A percentile compares a stretch with the other conserved stretches of the same genome.
Conservation (phyloP, 2,113 vertebrate species). For the Dicrurus megarhynchus region DNA sequence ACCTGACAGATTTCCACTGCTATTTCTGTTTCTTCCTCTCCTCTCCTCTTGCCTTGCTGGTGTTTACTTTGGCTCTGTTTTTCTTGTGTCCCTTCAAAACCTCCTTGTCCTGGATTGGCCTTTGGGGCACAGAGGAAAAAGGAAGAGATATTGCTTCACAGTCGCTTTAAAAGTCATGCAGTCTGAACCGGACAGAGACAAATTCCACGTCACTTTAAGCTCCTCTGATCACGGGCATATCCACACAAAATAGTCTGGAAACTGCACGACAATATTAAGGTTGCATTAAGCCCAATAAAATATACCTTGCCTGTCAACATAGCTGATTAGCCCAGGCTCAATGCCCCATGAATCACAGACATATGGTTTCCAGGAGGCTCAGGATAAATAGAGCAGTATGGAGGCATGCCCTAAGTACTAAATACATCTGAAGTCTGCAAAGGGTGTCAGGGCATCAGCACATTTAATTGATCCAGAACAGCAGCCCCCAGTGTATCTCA, state of each 20-base stretch:
- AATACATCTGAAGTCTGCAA: neutral
- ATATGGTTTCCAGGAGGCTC: neutral
- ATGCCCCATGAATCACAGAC: neutral
- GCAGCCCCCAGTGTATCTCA: neutral
- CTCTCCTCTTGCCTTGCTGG: neutral
- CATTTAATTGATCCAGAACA: neutral
- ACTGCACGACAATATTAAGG: neutral
- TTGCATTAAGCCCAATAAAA: neutral
- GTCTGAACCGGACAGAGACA: neutral
- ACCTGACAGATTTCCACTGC: neutral
- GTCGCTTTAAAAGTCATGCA: neutral
- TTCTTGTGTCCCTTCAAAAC: neutral
- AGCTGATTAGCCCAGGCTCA: neutral
- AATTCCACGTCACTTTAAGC: neutral
- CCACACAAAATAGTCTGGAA: neutral
- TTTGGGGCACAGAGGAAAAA: neutral
- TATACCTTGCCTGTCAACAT: neutral
- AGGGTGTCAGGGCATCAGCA: neutral
- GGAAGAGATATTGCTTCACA: neutral
- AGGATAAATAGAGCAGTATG: neutral
- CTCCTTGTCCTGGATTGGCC: neutral
- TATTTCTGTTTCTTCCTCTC: neutral
- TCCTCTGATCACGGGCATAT: neutral
- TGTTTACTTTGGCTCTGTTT: constrained; percentile 8
- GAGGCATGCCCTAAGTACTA: neutral